These are phyloP conservation scores for Campylomormyrus numenius DNA, from an alignment of 2,113 vertebrate genomes.

Conservation along the genomic window DNA sequence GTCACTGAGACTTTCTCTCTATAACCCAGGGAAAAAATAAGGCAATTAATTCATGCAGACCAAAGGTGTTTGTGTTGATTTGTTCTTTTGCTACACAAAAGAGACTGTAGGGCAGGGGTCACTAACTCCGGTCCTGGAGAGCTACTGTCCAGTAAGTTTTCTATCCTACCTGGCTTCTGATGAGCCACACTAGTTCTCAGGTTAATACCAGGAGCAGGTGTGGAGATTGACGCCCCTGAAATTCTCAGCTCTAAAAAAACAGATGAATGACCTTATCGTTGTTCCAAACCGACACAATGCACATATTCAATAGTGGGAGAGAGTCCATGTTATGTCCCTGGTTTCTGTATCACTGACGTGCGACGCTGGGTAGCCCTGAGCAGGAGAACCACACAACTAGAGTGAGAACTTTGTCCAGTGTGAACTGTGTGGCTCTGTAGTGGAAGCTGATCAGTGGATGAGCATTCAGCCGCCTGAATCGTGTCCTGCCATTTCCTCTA, in stretches of 20 bases:
- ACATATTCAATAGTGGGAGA: no score
- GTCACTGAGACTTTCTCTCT: background rate
- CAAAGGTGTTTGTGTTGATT: background rate
- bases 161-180: no score
- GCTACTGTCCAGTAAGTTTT: no score
- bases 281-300: background rate
- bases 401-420: background rate
- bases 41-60: background rate
- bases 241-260: background rate
- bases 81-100: background rate
- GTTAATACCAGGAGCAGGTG: no score
- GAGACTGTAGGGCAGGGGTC: background rate
- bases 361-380: background rate
- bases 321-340: background rate
- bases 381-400: background rate
- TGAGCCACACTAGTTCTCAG: no score
- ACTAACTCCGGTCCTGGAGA: no score
- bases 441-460: background rate
- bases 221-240: background rate
- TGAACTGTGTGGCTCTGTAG: background rate
- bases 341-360: background rate
- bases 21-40: background rate
- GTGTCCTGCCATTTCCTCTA: background rate
- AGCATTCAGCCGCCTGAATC: slow-evolving; percentile 5
- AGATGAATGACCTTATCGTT: background rate